phyloP scores from a whole-genome alignment of 2,113 vertebrate genomes.

The Edolisoma coerulescens region DNA sequence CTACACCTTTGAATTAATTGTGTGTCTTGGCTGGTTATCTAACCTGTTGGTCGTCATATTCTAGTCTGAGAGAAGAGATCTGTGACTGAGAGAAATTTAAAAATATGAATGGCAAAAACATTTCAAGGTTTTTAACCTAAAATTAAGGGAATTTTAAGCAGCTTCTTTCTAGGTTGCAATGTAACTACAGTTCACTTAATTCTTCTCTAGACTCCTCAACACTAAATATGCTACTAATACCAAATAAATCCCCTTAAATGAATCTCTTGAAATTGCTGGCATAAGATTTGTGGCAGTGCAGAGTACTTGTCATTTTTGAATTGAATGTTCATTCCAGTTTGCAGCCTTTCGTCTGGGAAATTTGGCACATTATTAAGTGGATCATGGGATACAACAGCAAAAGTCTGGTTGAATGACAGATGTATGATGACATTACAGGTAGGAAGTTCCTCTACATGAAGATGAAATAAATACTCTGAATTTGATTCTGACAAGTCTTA shows the following conservation, averaged over 20 bases:
- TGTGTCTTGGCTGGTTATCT: background rate
- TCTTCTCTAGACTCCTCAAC: background rate
- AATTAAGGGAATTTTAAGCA: background rate
- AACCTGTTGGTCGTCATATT: background rate
- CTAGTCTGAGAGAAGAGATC: background rate
- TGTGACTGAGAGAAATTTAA: background rate
- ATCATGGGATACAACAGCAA: slow-evolving; percentile 96
- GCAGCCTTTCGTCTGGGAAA: slow-evolving; percentile 92
- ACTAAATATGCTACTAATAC: background rate
- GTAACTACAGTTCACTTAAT: background rate
- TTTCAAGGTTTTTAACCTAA: background rate
- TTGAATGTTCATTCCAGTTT: slow-evolving; percentile 77
- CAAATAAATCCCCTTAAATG: background rate
- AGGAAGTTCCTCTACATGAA: slow-evolving; percentile 3
- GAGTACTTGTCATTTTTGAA: background rate
- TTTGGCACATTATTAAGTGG: slow-evolving; percentile 96
- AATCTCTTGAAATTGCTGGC: background rate
- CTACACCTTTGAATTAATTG: background rate
- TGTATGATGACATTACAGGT: slow-evolving; percentile 99
- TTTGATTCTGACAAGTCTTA: background rate
- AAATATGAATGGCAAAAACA: background rate
- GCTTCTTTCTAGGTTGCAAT: background rate
- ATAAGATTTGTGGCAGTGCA: background rate
- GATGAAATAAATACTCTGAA: background rate
- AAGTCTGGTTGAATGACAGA: slow-evolving; percentile 96